Base-by-base conservation (phyloP, 2,797 vertebrate genomes). In the Molossus molossus region DNA sequence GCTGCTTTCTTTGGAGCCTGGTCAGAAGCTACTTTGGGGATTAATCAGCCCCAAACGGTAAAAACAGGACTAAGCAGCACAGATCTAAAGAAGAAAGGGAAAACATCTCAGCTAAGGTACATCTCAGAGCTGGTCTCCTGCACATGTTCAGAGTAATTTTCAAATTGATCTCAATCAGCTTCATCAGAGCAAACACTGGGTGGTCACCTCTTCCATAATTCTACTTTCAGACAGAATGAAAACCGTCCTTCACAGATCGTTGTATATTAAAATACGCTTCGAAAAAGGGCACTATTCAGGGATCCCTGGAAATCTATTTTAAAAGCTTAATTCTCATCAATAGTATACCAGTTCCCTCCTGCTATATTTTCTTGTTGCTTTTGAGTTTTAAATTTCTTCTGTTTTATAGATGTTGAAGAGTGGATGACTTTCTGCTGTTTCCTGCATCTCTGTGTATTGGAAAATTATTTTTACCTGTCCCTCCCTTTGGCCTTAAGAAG, bases 221-320 rank as follows among this genome's bases (percentile, higher is more conserved):
- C 72, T 90, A n/a, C 70, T 83, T 93, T 67, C 10, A 94, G n/a
- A 27, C 2, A 64, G 83, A 89, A 88, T 87, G 57, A 91, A 82
- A 93, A 25, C 40, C 69, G 83, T 6, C 40, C n/a, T 14, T 70
- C n/a, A 40, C 2, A 84, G 33, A 69, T 21, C 70, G 64, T 21
- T 65, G n/a, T 14, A 33, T 67, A 89, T 69, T 86, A 53, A 89
- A 93, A 91, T 20, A 21, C 11, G 45, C 53, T 87, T 81, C 69
- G 64, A 57, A 81, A 58, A 79, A 86, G 5, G 10, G 14, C 25
- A 45, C 10, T 72, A 27, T 87, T 90, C 10, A 75, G 48, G 33
- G 45, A 33, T 9, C 72, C 11, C 64, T 88, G 8, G 73, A 83
- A 86, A 92, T 79, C 40, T 45, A 48, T 58, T 91, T 89, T 88